phyloP scores from a whole-genome alignment of 2,113 vertebrate species.

The Capreolus pygargus region DNA sequence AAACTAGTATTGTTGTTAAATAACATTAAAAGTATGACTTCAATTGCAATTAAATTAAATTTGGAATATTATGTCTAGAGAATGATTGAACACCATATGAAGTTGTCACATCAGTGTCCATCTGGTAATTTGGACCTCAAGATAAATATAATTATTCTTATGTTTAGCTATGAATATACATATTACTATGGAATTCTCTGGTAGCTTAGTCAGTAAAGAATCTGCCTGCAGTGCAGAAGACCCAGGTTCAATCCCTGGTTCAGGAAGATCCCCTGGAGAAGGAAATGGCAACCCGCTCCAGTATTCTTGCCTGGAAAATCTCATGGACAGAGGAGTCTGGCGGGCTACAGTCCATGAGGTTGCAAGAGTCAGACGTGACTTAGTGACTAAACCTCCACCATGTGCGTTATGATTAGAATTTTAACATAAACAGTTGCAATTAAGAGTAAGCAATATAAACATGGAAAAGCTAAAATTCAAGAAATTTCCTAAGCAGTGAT shows the following conservation, averaged over 20 bases:
- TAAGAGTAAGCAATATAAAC: not conserved
- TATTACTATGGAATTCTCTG: not conserved
- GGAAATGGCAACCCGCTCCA: not conserved
- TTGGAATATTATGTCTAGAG: not conserved
- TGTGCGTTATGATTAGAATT: not conserved
- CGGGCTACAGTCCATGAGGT: accelerated
- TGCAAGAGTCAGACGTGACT: not conserved
- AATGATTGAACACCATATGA: not conserved
- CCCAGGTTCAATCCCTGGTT: not conserved
- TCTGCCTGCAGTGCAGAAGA: not conserved
- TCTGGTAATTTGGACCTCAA: not conserved
- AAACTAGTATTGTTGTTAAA: not conserved
- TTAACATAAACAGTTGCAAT: not conserved
- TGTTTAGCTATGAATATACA: not conserved
- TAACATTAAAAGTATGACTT: not conserved
- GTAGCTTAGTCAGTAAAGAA: not conserved
- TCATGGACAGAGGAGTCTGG: not conserved
- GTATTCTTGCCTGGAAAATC: not conserved
- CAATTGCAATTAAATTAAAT: not conserved
- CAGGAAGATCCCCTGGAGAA: not conserved
- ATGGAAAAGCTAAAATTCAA: not conserved
- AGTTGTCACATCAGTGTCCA: not conserved
- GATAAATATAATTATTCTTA: not conserved
- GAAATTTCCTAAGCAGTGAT: not conserved
- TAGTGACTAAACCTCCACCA: not conserved